Evolutionary conservation across 2,888 invertebrate species (phyloP), one percentile per base, ranked within the genome.

Genomic region (Blomia tropicalis): DNA sequence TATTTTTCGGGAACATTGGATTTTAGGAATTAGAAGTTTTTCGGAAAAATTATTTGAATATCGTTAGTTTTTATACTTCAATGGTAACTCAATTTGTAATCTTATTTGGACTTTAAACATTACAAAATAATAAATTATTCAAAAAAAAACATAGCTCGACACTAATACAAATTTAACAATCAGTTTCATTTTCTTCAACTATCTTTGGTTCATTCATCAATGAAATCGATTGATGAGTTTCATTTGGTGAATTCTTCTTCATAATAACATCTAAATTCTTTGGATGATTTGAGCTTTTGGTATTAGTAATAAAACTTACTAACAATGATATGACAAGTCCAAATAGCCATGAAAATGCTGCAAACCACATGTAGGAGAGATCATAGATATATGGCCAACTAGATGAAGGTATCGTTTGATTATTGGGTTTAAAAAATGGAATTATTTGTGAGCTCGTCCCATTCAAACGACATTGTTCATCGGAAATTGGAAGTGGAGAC

Each of bases 341-440:
- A 23, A 64, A 22, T 3, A 60, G 32, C 64, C 66, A 68, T 4
- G 66, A 65, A 44, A 67, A 36, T 11, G 56, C 65, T 23, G 68
- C 65, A 58, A 64, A 75, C 74, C 77, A 77, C 70, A 75, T 73
- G 68, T 77, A 77, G 14, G 77, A 77, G n/a, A 78, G 65, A 31
- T 71, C 70, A 66, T 73, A 74, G 14, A 74, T 65, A 58, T 71
- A 72, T 56, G 72, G 70, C 5, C 67, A 60, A 25, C 67, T 68
- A 51, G 1, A 65, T 62, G 36, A 53, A 41, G 63, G 23, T 41
- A 51, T 19, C 11, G n/a, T 29, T 14, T 54, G 17, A 19, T 43
- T 32, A 2, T 19, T 61, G 17, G 47, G 23, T 22, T 43, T 61
- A 19, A 27, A 23, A n/a, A 54, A 56, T 31, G 56, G 56, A 56